Conservation (phyloP, 2,888 invertebrate species). For the Coleophora deauratella region DNA sequence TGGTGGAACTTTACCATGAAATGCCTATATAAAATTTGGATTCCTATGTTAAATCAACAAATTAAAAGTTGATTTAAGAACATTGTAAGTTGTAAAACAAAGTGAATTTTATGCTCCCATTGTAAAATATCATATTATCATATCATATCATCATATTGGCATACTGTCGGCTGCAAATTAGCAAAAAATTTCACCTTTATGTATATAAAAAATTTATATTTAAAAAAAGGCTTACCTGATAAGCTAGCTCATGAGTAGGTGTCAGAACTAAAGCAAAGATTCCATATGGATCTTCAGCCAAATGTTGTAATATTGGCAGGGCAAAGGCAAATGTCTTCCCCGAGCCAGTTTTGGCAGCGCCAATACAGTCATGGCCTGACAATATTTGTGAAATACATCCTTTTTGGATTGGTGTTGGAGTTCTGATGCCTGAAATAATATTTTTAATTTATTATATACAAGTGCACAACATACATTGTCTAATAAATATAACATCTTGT, state of each 20-base stretch:
- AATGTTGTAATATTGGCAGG: conserved; percentile 90
- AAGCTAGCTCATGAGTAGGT: conserved; percentile 94
- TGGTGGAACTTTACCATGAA: too few relatives aligned
- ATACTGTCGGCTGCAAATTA: too few relatives aligned
- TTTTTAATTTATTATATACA: not conserved
- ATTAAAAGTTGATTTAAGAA: too few relatives aligned
- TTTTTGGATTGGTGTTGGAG: conserved; percentile 87
- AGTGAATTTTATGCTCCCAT: too few relatives aligned
- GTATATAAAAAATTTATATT: too few relatives aligned
- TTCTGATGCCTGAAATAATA: conserved; percentile 77
- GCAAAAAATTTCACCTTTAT: too few relatives aligned
- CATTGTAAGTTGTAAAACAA: too few relatives aligned
- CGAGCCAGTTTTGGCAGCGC: conserved; percentile 97
- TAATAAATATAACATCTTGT: too few relatives aligned
- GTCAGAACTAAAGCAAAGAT: conserved; percentile 96
- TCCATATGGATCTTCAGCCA: conserved; percentile 96
- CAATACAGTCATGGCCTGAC: conserved; percentile 90
- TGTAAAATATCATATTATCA: too few relatives aligned
- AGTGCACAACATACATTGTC: not conserved
- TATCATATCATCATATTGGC: too few relatives aligned
- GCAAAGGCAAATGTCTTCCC: conserved; percentile 99
- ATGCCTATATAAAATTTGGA: too few relatives aligned
- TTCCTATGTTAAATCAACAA: too few relatives aligned
- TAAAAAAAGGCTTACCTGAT: conserved; percentile 73
- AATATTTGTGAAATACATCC: conserved; percentile 87